Percentiles rank a stretch among this genome's conserved stretches.
Conservation (phyloP, 64 coral and sea anemone species). For the Orbicella faveolata region DNA sequence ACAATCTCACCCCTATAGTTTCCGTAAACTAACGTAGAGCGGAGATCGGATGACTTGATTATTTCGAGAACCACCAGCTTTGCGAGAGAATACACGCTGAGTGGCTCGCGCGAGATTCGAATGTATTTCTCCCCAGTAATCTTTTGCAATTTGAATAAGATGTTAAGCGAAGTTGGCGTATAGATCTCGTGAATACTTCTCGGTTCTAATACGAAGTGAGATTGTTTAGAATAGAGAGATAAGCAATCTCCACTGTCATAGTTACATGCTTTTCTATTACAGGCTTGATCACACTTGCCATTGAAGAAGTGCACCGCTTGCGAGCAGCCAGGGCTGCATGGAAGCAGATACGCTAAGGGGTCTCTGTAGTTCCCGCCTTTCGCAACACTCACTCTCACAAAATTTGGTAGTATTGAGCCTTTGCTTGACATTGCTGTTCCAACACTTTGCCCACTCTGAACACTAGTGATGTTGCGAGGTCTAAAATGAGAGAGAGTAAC, state of each 20-base stretch:
- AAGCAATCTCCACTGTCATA: constrained; percentile 68
- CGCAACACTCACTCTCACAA: constrained; percentile 10
- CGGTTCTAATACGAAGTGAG: not conserved
- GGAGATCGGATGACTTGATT: not conserved
- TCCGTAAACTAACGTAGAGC: constrained; percentile 12
- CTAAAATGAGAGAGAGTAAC: constrained; percentile 52
- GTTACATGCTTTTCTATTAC: constrained; percentile 52
- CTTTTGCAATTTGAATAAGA: constrained; percentile 42
- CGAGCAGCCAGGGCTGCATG: constrained; percentile 51
- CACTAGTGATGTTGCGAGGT: constrained; percentile 57
- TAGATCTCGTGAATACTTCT: not conserved
- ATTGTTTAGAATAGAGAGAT: not conserved
- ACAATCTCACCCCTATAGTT: not conserved
- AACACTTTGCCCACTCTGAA: constrained; percentile 28
- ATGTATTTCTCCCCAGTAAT: constrained; percentile 36
- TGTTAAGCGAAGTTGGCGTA: constrained; percentile 5
- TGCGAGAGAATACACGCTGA: constrained; percentile 55
- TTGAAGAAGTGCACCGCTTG: constrained; percentile 41
- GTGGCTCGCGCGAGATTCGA: constrained; percentile 28
- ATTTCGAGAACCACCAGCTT: constrained; percentile 38
- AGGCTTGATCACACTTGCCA: constrained; percentile 49
- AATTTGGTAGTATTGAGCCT: not conserved
- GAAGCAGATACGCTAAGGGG: constrained; percentile 23
- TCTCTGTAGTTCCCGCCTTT: constrained; percentile 23
- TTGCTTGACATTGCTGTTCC: constrained; percentile 1